Base-by-base conservation (phyloP, 2,888 invertebrate genomes). In the Stenichneumon culpator region DNA sequence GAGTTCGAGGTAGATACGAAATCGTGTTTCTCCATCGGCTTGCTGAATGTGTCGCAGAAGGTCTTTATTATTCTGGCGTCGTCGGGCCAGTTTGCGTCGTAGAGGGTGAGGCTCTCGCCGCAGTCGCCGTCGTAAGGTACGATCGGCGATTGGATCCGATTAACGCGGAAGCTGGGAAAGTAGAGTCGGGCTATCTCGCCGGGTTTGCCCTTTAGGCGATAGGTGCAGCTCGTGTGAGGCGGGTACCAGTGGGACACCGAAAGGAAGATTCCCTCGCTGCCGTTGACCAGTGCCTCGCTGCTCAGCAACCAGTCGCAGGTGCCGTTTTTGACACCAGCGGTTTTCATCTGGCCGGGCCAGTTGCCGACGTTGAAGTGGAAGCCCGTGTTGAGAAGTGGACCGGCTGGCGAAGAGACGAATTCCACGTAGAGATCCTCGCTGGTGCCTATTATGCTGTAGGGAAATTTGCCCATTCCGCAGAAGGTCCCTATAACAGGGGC, bases 241-340 rank as follows among this genome's bases (percentile, higher is more conserved):
- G 98, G 98, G 93, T 98, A 98, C 98, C 98, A 98, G 92, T 98
- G 98, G 0, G 98, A 98, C 16, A 98, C 98, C 0, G 98, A 98
- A 25, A 98, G 95, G 94, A 98, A 98, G 88, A 98, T 98, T 6
- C 98, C 98, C 92, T 98, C 98, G 92, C 97, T 97, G 36, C 97
- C 97, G 70, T 96, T 96, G 92, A 96, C 95, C 28, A 98, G 94
- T 52, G 97, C 96, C 89, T 97, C 97, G 70, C 98, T 97, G 78
- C 97, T 97, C 69, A 98, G 95, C 73, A 98, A 94, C 98, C 98
- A 98, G 94, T 98, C 97, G 92, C 98, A 98, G 68, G 97, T 97
- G 5, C 98, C 97, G 85, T 97, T 97, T 88, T 97, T 96, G 47
- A 97, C 97, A 0, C 98, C 98, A 0, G 97, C 97, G 0, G 98